These are phyloP conservation scores for Choristoneura rosaceana DNA, from an alignment of 2,888 invertebrate species.

Conservation along the genomic window DNA sequence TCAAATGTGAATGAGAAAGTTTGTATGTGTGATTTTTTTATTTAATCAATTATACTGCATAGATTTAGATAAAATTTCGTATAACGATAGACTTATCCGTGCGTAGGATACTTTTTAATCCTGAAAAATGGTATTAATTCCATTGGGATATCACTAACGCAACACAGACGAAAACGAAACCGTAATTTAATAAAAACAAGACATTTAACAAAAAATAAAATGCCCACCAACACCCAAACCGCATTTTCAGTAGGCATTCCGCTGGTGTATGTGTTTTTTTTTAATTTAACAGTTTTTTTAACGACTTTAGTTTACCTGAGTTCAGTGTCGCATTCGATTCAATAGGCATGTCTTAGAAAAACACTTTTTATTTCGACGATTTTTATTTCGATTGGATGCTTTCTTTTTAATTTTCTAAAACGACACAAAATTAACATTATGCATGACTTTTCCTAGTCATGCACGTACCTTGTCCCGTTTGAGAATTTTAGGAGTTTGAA, in stretches of 20 bases:
- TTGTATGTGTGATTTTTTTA: no score
- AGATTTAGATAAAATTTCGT: no score
- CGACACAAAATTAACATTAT: slow-evolving; percentile 46
- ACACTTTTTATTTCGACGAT: slow-evolving; percentile 50
- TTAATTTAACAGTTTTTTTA: slow-evolving; percentile 46
- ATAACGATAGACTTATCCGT: no score
- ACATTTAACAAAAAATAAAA: background rate
- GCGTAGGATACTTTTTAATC: no score
- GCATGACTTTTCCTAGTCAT: slow-evolving; percentile 57
- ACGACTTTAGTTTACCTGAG: slow-evolving; percentile 36
- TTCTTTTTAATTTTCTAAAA: slow-evolving; percentile 47
- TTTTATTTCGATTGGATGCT: slow-evolving; percentile 50
- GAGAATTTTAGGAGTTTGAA: slow-evolving; percentile 39
- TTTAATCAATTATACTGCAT: no score
- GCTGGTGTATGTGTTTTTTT: slow-evolving; percentile 56
- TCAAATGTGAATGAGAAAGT: no score
- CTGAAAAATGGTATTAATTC: no score
- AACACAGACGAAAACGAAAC: no score
- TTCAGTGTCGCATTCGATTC: slow-evolving; percentile 43
- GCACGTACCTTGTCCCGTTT: slow-evolving; percentile 55
- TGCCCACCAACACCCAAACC: slow-evolving; percentile 61
- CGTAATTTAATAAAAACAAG: background rate
- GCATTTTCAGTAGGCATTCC: slow-evolving; percentile 56
- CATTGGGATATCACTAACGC: no score
- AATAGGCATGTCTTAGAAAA: slow-evolving; percentile 57